Base-by-base conservation (phyloP, 2,888 invertebrate genomes). In the Cerceris rybyensis region DNA sequence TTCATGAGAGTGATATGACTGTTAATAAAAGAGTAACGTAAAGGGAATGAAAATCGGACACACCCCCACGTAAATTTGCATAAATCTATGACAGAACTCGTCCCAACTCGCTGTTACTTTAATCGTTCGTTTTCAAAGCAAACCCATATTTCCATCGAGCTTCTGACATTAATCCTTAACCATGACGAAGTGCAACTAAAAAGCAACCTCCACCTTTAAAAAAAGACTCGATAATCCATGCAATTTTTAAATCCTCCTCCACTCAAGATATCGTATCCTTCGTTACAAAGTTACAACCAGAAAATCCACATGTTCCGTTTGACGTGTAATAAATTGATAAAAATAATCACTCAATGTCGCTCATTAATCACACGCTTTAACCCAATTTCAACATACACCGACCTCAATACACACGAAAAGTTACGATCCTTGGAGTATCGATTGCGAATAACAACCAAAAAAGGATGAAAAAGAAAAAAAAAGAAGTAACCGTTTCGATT, bases 401-500 rank as follows among this genome's bases (percentile, higher is more conserved):
- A 11, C 16, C 39, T 1, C 9, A 4, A 6, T 43, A 61, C 43
- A 50, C 9, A 16, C 54, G 7, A 52, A 14, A 52, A 7, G 52
- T n/a, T 13, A n/a, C 7, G 7, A 14, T 7, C 1, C 7, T 16
- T 17, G 17, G 4, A 8, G 17, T 55, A 55, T 55, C 50, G 55
- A 55, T 55, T 17, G 6, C 5, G 6, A 55, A 13, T 7, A 52
- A n/a, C 1, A 14, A 5, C 52, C 7, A 5, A 52, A n/a, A 49
- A 41, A 28, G 43, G 55, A 9, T 11, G 17, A 42, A n/a, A 41
- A 28, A 49, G 6, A 55, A 17, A 7, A 52, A 54, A 41, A 52
- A 7, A 50, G 57, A 59, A 78, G 52, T 59, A 17, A 57, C 46
- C 41, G 50, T 4, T 58, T 43, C 57, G 59, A 69, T 75, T 14